Percentiles rank a stretch among this genome's conserved stretches.
Conservation (phyloP, 2,113 vertebrate species). For the Sinocyclocheilus maitianheensis region DNA sequence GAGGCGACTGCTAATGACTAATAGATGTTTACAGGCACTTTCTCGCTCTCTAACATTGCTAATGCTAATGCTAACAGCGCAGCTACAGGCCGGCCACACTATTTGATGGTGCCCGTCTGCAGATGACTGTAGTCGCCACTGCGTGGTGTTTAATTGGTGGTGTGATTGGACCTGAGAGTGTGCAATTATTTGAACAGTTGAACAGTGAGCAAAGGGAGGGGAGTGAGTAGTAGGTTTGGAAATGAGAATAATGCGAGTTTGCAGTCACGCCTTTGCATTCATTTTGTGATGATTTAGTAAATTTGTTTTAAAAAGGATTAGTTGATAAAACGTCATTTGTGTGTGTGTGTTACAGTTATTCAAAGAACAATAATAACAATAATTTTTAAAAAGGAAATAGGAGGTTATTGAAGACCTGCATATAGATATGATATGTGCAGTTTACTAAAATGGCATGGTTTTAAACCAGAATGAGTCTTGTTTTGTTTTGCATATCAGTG, state of each 20-base stretch:
- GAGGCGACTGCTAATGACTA: conserved; percentile 86
- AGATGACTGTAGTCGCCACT: background rate
- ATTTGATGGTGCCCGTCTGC: conserved; percentile 35
- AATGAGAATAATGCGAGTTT: background rate
- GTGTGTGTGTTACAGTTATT: background rate
- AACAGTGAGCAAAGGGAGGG: conserved; percentile 49
- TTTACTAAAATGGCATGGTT: background rate
- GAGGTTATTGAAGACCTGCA: background rate
- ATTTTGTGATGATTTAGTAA: background rate
- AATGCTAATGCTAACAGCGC: conserved; percentile 68
- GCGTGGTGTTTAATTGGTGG: conserved; percentile 78
- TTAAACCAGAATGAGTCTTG: too few relatives aligned
- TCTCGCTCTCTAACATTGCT: conserved; percentile 60
- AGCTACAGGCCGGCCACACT: conserved; percentile 49
- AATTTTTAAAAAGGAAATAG: background rate
- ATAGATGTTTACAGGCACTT: conserved; percentile 88
- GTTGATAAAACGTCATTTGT: background rate
- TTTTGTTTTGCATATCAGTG: too few relatives aligned
- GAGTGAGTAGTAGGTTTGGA: conserved; percentile 46
- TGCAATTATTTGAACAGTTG: conserved; percentile 69
- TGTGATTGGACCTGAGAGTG: conserved; percentile 67
- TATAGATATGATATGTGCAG: background rate
- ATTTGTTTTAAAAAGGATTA: background rate
- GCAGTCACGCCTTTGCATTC: background rate
- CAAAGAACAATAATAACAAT: background rate